phyloP scores from a whole-genome alignment of 1,140 invertebrate genomes.

The Globodera rostochiensis region DNA sequence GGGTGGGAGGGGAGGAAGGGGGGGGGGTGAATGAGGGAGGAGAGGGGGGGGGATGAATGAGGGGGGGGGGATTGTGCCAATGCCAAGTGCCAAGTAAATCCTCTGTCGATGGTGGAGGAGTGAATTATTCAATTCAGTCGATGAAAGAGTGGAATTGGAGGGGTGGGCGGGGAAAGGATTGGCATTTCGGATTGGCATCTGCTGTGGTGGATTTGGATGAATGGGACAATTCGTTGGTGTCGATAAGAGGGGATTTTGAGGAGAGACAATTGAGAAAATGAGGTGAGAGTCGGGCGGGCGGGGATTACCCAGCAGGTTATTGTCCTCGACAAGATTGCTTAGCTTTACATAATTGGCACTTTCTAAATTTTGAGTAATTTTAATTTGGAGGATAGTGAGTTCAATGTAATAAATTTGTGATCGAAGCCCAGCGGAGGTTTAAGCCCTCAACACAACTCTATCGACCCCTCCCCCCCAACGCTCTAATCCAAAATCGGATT shows the following conservation, averaged over 20 bases:
- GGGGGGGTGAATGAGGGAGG: background rate
- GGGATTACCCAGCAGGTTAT: background rate
- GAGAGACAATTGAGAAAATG: too few relatives aligned
- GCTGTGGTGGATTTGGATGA: background rate
- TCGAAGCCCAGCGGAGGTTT: background rate
- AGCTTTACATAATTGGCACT: background rate
- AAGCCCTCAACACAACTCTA: background rate
- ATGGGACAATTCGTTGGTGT: too few relatives aligned
- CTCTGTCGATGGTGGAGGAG: background rate
- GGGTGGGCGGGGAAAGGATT: background rate
- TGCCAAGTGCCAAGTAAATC: background rate
- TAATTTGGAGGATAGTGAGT: too few relatives aligned
- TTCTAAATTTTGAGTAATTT: background rate
- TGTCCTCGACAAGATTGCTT: background rate
- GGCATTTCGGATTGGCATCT: background rate
- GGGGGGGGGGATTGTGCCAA: background rate
- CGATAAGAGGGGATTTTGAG: too few relatives aligned
- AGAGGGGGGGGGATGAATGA: too few relatives aligned
- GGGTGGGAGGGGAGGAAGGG: background rate
- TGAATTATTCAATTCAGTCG: background rate
- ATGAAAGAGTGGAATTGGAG: background rate
- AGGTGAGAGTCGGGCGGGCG: too few relatives aligned
- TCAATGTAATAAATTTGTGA: too few relatives aligned
- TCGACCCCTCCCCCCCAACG: background rate
- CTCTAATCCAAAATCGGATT: constrained; percentile 19